Conservation (phyloP, 2,797 vertebrate species). For the Holocentrus rufus region DNA sequence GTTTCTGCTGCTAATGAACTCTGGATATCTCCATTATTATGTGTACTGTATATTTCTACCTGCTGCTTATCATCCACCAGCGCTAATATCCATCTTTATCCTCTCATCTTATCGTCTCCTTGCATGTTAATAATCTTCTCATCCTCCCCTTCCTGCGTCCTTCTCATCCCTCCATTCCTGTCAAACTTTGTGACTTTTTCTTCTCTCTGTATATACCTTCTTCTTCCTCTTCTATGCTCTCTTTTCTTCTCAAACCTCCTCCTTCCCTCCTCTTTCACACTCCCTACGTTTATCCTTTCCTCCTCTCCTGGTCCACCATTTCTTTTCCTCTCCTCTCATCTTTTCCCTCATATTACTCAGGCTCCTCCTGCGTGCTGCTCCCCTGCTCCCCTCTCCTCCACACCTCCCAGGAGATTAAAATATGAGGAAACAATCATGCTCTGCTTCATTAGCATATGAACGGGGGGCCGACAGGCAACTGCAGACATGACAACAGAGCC, state of each 20-base stretch:
- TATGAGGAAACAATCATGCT: conserved; percentile 85
- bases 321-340: conserved; percentile 58
- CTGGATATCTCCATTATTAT: conserved; percentile 48
- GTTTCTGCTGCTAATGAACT: conserved; percentile 53
- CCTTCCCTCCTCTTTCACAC: conserved; percentile 25
- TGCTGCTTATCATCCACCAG: conserved; percentile 46
- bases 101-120: conserved; percentile 40
- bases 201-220: conserved; percentile 25
- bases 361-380: conserved; percentile 42
- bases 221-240: conserved; percentile 19
- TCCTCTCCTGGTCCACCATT: conserved; percentile 51
- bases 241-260: conserved; percentile 14
- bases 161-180: conserved; percentile 27
- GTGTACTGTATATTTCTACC: conserved; percentile 42
- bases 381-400: conserved; percentile 27
- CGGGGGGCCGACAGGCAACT: conserved; percentile 70
- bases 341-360: conserved; percentile 33
- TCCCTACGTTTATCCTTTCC: conserved; percentile 33
- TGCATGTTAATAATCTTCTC: conserved; percentile 61
- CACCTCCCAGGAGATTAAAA: conserved; percentile 81
- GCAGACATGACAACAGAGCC: conserved; percentile 73
- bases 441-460: conserved; percentile 84
- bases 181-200: conserved; percentile 53
- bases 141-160: conserved; percentile 15
- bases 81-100: conserved; percentile 31